Evolutionary conservation across 2,113 vertebrate species (phyloP), one percentile per base, ranked within the genome.

Genomic region (Eptesicus fuscus): DNA sequence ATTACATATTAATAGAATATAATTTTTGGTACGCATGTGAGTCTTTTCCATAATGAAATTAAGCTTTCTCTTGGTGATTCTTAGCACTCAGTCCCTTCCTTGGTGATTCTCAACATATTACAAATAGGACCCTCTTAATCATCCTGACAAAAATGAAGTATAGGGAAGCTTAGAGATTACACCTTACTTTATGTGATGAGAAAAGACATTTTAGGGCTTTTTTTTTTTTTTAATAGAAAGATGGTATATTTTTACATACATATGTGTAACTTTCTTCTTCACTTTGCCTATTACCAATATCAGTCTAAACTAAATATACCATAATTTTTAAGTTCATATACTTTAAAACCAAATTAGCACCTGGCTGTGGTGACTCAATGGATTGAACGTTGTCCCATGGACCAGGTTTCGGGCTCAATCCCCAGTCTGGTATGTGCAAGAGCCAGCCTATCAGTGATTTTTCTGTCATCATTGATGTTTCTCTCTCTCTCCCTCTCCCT

Each of bases 1-100:
- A 82, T 71, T 84, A 71, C 59, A 91, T 87, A 88, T 32, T 73
- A 83, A 78, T 11, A 67, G 56, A 86, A 76, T 92, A 53, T 93
- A 73, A 78, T 69, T 13, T 4, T 84, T 79, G 51, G n/a, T 91
- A 42, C 44, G 47, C 32, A 67, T 22, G 25, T 91, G 6, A 91
- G 28, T 91, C 13, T 20, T 78, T 93, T 93, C 14, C 76, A 77
- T 83, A 51, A 77, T 93, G 65, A 85, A 40, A 69, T 69, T 89
- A 28, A n/a, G 44, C 65, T 32, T 63, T 77, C 90, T 85, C 42
- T 79, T 82, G 32, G 8, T 90, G 80, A 69, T 93, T 92, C n/a
- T 86, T 11, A 56, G 23, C 65, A 70, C 23, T 94, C 30, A 89
- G 11, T 82, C 25, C 40, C 83, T 93, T 90, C 35, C 42, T 90